These are phyloP conservation scores for Macrocentrus cingulum DNA, from an alignment of 1,140 invertebrate genomes.

Conservation along the genomic window DNA sequence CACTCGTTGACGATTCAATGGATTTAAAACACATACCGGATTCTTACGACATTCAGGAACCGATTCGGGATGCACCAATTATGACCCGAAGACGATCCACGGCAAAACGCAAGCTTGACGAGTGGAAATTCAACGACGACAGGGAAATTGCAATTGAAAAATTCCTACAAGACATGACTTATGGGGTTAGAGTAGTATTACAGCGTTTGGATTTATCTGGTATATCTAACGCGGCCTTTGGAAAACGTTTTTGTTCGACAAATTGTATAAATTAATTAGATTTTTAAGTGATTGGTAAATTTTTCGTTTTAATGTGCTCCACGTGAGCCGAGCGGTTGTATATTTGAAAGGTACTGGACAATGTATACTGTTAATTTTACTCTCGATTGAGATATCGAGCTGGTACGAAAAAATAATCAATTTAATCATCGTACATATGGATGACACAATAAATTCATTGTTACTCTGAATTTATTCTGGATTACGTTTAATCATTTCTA, in stretches of 20 bases:
- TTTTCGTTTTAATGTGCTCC: no score
- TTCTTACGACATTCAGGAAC: neutral
- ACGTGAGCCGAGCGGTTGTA: no score
- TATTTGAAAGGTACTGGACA: no score
- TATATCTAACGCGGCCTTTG: neutral
- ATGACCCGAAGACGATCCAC: neutral
- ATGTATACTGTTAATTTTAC: no score
- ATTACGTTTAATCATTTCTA: neutral
- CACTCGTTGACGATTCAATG: neutral
- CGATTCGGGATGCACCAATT: neutral
- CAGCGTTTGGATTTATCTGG: constrained; percentile 37
- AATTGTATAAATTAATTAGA: neutral
- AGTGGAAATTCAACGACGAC: neutral
- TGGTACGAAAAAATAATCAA: neutral
- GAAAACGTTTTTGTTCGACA: neutral
- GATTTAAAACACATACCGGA: no score
- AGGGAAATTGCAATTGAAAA: constrained; percentile 42
- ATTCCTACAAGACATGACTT: constrained; percentile 49
- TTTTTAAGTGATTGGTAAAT: no score
- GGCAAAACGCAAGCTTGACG: neutral
- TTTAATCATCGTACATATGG: no score
- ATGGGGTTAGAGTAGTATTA: constrained; percentile 48
- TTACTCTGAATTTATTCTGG: neutral
- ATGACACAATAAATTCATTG: neutral
- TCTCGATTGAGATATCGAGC: no score